phyloP scores from a whole-genome alignment of 2,797 vertebrate species.

The Eurystomus glaucurus region DNA sequence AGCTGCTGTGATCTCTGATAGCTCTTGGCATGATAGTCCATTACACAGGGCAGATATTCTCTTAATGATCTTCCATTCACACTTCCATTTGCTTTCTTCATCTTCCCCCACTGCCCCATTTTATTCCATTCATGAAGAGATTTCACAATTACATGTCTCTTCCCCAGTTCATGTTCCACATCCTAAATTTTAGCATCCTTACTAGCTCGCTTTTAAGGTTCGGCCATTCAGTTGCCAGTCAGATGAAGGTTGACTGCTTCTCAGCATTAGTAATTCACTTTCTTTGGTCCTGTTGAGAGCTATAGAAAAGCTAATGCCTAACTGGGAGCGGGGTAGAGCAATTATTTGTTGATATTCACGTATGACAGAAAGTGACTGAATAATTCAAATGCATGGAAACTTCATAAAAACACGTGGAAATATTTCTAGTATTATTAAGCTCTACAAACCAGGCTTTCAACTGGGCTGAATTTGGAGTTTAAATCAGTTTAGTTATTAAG shows the following conservation, averaged over 20 bases:
- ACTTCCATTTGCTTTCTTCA: not conserved
- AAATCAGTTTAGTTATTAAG: not conserved
- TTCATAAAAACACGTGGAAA: not conserved
- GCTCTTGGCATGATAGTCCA: not conserved
- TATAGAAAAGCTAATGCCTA: not conserved
- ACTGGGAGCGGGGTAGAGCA: not conserved
- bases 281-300: not conserved
- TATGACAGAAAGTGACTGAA: not conserved
- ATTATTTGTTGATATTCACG: not conserved
- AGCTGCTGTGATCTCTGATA: not conserved
- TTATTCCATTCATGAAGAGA: not conserved
- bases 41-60: not conserved
- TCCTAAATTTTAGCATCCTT: not conserved
- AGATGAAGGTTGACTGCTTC: not conserved
- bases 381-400: not conserved
- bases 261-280: not conserved
- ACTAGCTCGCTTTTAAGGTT: not conserved
- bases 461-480: not conserved
- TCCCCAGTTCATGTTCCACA: not conserved
- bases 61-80: not conserved
- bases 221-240: not conserved
- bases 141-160: not conserved
- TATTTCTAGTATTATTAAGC: not conserved
- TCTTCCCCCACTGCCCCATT: not conserved
- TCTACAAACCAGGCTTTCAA: not conserved